Conservation (phyloP, 2,113 vertebrate species). For the Bubalus kerabau region DNA sequence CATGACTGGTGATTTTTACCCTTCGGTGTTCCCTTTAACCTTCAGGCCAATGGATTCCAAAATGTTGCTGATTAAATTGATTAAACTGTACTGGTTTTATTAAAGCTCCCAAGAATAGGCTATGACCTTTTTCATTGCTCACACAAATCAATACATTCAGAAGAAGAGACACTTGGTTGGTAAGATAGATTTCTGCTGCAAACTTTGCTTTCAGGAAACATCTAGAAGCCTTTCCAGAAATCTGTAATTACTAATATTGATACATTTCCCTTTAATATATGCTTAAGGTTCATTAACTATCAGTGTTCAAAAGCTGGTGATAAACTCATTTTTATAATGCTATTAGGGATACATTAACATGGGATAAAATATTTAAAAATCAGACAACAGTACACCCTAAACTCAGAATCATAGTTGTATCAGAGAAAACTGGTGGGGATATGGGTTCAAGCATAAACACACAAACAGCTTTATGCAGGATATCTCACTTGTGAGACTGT, state of each 20-base stretch:
- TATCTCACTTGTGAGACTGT: neutral
- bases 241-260: conserved; percentile 46
- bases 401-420: neutral
- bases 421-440: neutral
- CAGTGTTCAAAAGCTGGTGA: neutral
- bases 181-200: conserved; percentile 45
- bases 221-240: conserved; percentile 46
- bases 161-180: neutral
- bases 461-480: neutral
- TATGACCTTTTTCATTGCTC: conserved; percentile 37
- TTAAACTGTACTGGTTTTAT: conserved; percentile 10
- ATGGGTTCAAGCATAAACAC: neutral
- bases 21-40: neutral
- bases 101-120: conserved; percentile 15
- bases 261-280: conserved; percentile 42
- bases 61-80: neutral
- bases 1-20: neutral
- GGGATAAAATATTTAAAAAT: neutral
- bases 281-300: conserved; percentile 42
- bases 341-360: neutral
- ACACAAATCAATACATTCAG: conserved; percentile 50
- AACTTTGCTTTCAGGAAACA: conserved; percentile 51
- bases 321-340: neutral
- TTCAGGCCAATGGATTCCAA: conserved; percentile 53
- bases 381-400: neutral